Conservation (phyloP, 2,797 vertebrate species). For the Notoglanidium macrostoma region DNA sequence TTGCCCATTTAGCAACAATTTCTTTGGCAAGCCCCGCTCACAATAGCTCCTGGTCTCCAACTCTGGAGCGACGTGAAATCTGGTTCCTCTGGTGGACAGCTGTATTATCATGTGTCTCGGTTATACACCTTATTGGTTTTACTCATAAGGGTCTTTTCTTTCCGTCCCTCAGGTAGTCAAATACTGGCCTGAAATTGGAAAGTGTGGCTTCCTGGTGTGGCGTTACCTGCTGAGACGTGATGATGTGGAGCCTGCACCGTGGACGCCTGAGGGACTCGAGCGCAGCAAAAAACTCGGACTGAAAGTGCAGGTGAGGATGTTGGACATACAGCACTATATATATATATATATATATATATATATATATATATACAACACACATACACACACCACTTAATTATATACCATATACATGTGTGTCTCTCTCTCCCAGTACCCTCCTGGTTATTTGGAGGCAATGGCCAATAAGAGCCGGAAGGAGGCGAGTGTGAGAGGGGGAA, state of each 20-base stretch:
- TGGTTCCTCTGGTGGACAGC: background rate
- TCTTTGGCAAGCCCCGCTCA: background rate
- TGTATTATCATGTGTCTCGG: background rate
- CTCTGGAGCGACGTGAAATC: background rate
- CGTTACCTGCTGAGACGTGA: slow-evolving; percentile 94
- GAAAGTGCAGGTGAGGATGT: slow-evolving; percentile 85
- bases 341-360: no score
- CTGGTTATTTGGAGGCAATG: slow-evolving; percentile 93
- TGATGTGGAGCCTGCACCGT: slow-evolving; percentile 92
- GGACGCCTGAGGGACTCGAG: slow-evolving; percentile 94
- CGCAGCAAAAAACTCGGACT: slow-evolving; percentile 91
- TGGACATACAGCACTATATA: background rate
- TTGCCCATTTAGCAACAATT: background rate
- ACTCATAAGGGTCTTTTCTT: background rate
- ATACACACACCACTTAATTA: background rate
- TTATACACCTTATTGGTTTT: background rate
- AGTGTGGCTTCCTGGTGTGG: slow-evolving; percentile 98
- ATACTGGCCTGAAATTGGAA: slow-evolving; percentile 99
- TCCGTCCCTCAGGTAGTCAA: slow-evolving; percentile 86
- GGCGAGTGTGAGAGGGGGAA: slow-evolving; percentile 66
- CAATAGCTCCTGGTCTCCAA: background rate
- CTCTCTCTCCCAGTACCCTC: slow-evolving; percentile 84
- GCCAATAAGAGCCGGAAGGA: slow-evolving; percentile 94
- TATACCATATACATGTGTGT: background rate
- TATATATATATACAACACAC: background rate